phyloP scores from a whole-genome alignment of 2,113 vertebrate species.

The Brienomyrus brachyistius region DNA sequence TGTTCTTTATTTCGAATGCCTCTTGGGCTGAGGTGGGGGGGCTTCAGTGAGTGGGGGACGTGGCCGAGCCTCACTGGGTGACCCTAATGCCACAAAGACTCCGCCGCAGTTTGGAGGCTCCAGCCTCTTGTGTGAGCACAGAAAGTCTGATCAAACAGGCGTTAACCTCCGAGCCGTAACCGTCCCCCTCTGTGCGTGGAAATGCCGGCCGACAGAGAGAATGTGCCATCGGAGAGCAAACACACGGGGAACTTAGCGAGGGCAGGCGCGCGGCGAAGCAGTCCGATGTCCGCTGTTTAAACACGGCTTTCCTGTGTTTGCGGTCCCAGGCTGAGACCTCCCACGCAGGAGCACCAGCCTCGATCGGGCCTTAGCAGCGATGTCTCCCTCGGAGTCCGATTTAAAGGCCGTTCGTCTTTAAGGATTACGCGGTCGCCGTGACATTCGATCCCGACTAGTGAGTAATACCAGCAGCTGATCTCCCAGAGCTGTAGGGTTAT shows the following conservation, averaged over 20 bases:
- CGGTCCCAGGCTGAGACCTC: background rate
- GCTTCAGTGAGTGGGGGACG: background rate
- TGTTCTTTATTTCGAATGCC: background rate
- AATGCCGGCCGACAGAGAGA: background rate
- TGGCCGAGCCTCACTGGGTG: background rate
- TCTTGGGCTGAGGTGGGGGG: background rate
- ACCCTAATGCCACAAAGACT: background rate
- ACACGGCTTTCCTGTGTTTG: background rate
- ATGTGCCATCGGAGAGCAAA: background rate
- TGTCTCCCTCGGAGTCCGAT: background rate
- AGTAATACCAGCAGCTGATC: slow-evolving; percentile 3
- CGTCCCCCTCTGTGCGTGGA: background rate
- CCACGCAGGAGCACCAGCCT: no score
- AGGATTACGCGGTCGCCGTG: background rate
- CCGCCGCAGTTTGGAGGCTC: background rate
- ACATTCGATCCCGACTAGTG: background rate
- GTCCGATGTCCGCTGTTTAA: background rate
- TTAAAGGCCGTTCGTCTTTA: background rate
- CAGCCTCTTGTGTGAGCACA: background rate
- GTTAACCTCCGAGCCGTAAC: background rate
- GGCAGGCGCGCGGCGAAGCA: background rate
- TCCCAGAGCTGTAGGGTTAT: background rate
- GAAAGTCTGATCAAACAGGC: slow-evolving; percentile 3
- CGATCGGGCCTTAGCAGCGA: background rate
- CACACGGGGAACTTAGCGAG: background rate